A percentile compares a stretch with the other conserved stretches of the same genome.
These are phyloP conservation scores for Chrysodeixis includens DNA, from an alignment of 2,888 invertebrate genomes.

Conservation along the genomic window DNA sequence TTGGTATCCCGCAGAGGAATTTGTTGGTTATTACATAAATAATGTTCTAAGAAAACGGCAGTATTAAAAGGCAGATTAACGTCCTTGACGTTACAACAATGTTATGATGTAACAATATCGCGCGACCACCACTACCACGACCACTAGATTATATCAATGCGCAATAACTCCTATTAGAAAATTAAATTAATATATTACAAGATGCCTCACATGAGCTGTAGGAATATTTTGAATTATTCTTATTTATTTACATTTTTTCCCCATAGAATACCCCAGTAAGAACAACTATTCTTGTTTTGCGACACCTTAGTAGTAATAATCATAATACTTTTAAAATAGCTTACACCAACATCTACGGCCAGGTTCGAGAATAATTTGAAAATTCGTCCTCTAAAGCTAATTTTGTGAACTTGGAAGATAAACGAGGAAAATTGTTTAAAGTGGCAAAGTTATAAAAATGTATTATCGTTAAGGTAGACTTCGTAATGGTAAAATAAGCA, in stretches of 20 bases:
- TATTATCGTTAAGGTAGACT: not conserved
- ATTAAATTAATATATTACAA: conserved; percentile 46
- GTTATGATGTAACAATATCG: conserved; percentile 46
- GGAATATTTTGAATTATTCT: conserved; percentile 53
- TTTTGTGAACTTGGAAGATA: not conserved
- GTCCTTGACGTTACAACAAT: conserved; percentile 48
- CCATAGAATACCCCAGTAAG: conserved; percentile 13
- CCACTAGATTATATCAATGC: conserved; percentile 34
- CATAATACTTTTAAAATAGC: too few species aligned
- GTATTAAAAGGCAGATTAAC: conserved; percentile 40
- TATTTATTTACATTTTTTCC: conserved; percentile 23
- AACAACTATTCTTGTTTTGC: conserved; percentile 4
- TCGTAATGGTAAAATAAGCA: not conserved
- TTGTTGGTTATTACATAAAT: conserved; percentile 46
- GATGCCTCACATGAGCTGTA: conserved; percentile 35
- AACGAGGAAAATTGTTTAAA: not conserved
- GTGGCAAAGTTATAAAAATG: not conserved
- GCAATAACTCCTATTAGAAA: conserved; percentile 48
- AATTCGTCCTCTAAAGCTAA: not conserved
- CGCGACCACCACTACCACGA: conserved; percentile 30
- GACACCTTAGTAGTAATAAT: not conserved
- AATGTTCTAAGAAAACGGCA: conserved; percentile 41
- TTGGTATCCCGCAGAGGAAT: conserved; percentile 40
- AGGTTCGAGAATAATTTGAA: not conserved
- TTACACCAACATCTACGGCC: too few species aligned